Percentiles rank a stretch among this genome's conserved stretches.
Evolutionary conservation across 1,140 invertebrate genomes (phyloP).

Genomic region (Ceratina calcarata): DNA sequence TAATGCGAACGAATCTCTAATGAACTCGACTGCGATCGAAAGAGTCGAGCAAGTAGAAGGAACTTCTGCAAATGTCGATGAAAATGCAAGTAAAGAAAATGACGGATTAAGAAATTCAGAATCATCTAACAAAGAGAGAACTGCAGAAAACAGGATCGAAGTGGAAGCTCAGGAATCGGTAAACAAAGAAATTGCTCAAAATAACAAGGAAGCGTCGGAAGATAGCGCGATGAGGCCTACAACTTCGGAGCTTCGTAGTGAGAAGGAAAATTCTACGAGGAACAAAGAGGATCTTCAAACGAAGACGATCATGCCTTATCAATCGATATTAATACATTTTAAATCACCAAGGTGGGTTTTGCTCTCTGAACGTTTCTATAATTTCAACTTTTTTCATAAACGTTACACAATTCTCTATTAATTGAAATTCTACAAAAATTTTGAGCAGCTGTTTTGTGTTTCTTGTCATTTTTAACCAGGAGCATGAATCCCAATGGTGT

Average conservation of each 20-base stretch:
- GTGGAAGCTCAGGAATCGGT: too few species aligned
- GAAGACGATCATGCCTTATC: conserved; percentile 65
- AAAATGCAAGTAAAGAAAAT: conserved; percentile 13
- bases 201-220: background rate
- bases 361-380: conserved; percentile 17
- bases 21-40: background rate
- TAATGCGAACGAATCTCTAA: background rate
- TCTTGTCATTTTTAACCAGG: conserved; percentile 70
- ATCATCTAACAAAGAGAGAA: conserved; percentile 1
- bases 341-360: conserved; percentile 72
- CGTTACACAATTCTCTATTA: background rate
- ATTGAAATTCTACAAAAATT: conserved; percentile 36
- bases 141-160: too few species aligned
- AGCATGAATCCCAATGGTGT: conserved; percentile 72
- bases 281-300: background rate
- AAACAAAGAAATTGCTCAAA: background rate
- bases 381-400: background rate
- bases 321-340: conserved; percentile 73
- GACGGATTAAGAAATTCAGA: background rate
- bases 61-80: background rate
- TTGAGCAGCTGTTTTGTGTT: conserved; percentile 69
- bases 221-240: background rate
- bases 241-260: background rate
- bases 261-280: background rate
- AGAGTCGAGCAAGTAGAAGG: background rate